Conservation (phyloP, 2,888 invertebrate genomes). For the Megastigmus dorsalis region DNA sequence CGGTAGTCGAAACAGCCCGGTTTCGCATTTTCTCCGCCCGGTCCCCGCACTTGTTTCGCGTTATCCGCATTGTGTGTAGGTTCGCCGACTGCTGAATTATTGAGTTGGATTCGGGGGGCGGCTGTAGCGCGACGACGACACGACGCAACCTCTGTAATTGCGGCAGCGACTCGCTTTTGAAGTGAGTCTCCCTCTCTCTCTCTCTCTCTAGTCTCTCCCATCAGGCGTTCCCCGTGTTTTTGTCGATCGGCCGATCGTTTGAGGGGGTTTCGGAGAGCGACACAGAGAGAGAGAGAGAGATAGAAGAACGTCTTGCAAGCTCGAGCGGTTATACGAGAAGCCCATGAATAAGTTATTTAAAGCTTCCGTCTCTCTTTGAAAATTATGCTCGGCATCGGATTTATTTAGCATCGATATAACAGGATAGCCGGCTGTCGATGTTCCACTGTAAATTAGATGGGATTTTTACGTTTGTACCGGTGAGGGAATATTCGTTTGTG, state of each 20-base stretch:
- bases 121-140: not conserved
- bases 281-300: not conserved
- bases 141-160: constrained; percentile 6
- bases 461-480: too few relatives aligned
- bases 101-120: constrained; percentile 13
- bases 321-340: not conserved
- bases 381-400: not conserved
- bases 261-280: too few relatives aligned
- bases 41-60: not conserved
- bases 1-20: not conserved
- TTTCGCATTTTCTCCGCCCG: not conserved
- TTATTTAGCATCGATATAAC: not conserved
- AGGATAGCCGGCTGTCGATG: not conserved
- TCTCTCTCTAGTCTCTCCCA: too few relatives aligned
- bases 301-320: not conserved
- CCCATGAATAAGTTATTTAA: constrained; percentile 23
- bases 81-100: constrained; percentile 13
- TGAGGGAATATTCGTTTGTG: too few relatives aligned
- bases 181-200: not conserved
- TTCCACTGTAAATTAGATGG: not conserved
- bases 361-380: constrained; percentile 1
- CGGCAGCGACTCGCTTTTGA: constrained; percentile 6
- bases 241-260: constrained; percentile 15
- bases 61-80: not conserved
- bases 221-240: too few relatives aligned